Conservation (phyloP, 2,113 vertebrate species). For the Garra rufa region DNA sequence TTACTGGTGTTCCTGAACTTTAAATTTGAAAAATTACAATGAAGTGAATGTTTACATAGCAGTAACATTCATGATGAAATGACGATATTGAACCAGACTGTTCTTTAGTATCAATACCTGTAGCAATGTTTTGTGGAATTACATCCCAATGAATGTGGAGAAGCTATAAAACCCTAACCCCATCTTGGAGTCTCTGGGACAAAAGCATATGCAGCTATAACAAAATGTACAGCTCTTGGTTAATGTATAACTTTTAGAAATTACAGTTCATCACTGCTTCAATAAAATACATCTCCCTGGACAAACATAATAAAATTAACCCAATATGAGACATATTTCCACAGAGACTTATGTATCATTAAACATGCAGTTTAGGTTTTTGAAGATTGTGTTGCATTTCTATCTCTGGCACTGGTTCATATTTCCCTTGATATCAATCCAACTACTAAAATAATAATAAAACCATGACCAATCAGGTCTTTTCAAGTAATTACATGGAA, state of each 20-base stretch:
- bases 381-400: neutral
- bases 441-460: constrained; percentile 3
- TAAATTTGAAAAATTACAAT: neutral
- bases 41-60: no score
- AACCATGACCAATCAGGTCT: neutral
- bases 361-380: neutral
- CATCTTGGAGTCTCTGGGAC: neutral
- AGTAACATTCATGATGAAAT: no score
- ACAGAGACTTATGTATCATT: neutral
- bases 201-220: neutral
- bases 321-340: neutral
- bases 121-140: neutral
- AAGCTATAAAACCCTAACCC: neutral
- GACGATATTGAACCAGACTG: neutral
- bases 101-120: neutral
- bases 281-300: neutral
- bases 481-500: constrained; percentile 27
- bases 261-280: neutral
- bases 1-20: neutral
- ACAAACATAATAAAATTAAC: neutral
- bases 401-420: neutral
- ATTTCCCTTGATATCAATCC: neutral
- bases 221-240: neutral
- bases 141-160: neutral
- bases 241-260: neutral